Evolutionary conservation across 2,888 invertebrate species (phyloP).

Genomic region (Celastrina argiolus): DNA sequence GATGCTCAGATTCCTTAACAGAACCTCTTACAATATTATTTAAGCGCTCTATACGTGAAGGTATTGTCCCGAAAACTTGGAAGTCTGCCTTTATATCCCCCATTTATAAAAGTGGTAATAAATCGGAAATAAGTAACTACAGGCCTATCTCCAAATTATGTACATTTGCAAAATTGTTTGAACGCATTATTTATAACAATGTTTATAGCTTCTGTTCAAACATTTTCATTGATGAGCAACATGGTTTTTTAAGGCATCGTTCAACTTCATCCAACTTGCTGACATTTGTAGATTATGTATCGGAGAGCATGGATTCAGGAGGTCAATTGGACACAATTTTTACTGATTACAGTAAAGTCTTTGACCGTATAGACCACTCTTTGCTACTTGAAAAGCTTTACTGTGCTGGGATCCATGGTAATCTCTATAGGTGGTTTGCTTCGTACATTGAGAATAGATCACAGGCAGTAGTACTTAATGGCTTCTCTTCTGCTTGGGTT

Average conservation of each 20-base stretch:
- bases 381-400: neutral
- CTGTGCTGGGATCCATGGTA: neutral
- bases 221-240: neutral
- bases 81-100: neutral
- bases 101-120: neutral
- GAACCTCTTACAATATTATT: neutral
- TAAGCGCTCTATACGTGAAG: neutral
- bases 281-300: neutral
- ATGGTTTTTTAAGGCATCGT: neutral
- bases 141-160: neutral
- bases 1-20: neutral
- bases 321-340: neutral
- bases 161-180: neutral
- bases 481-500: neutral
- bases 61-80: no score
- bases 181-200: neutral
- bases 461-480: neutral
- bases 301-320: neutral
- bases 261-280: constrained; percentile 3
- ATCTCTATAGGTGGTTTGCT: neutral
- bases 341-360: neutral
- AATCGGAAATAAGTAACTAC: neutral
- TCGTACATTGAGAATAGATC: neutral
- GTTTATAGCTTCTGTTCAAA: neutral
- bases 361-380: neutral